Base-by-base conservation (phyloP, 2,888 invertebrate genomes). In the Dolichomitus sp. region DNA sequence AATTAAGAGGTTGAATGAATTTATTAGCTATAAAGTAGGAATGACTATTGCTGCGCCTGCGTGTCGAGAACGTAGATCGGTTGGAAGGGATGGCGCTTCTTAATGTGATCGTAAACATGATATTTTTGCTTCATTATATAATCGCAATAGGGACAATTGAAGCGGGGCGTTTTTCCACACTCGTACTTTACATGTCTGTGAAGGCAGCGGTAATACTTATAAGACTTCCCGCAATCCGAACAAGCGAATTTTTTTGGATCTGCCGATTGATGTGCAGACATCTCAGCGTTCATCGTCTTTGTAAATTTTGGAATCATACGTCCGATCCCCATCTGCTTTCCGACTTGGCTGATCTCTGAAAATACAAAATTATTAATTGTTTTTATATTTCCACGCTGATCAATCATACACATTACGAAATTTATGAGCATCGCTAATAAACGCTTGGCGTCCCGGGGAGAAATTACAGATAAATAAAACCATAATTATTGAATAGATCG, bases 151-250 rank as follows among this genome's bases (percentile, higher is more conserved):
- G 93, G 93, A 83, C 94, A 94, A 85, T 59, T 40, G 83, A 92
- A 94, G 37, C 91, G 86, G 0, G 92, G 91, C 23, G 87, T 88
- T 80, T 91, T 90, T 33, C 92, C 92, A 30, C 91, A 92, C 78
- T 91, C 90, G 73, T 86, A 88, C 30, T 85, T 84, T 78, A 87
- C 83, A 77, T 92, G 92, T 48, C 85, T 59, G 30, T 33, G 45
- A 7, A 83, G 65, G 19, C 95, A 95, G 5, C 95, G 95, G 88
- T 95, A 95, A 91, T 95, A 95, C 72, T 95, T 95, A 91, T 96
- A 95, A 54, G 93, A 92, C 89, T 95, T 95, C 54, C 93, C 92
- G 88, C 95, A 95, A 63, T 94, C 94, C 5, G 93, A 93, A 86
- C 95, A 95, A 63, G 94, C 90, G 81, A 87, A 50, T 19, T 50